These are phyloP conservation scores for Microcebus jonahi DNA, from an alignment of 2,113 vertebrate genomes.

Conservation along the genomic window DNA sequence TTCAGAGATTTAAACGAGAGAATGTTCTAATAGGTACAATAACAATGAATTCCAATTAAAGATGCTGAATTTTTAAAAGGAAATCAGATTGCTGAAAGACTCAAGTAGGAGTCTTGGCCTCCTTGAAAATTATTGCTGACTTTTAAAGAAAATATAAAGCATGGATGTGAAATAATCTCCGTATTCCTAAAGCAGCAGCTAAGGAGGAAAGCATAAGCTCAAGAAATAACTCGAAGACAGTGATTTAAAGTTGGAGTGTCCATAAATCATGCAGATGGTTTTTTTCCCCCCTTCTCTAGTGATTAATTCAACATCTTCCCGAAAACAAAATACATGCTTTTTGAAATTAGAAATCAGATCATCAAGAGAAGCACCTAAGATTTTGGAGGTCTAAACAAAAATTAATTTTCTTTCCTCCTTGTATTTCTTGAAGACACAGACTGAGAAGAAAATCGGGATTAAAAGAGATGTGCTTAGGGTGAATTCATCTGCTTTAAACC, in stretches of 20 bases:
- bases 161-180: conserved; percentile 59
- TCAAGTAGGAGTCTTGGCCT: conserved; percentile 34
- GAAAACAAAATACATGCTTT: conserved; percentile 84
- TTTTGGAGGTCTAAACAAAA: conserved; percentile 88
- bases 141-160: conserved; percentile 72
- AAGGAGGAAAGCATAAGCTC: conserved; percentile 62
- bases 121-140: conserved; percentile 48
- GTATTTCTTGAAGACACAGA: conserved; percentile 94
- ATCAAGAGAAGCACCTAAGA: conserved; percentile 86
- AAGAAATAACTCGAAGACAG: conserved; percentile 75
- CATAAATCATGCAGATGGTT: conserved; percentile 85
- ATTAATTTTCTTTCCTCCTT: conserved; percentile 89
- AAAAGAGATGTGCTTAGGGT: conserved; percentile 97
- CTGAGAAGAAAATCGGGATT: conserved; percentile 94
- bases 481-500: conserved; percentile 94
- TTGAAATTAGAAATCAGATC: conserved; percentile 88
- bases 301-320: conserved; percentile 86
- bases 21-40: neutral
- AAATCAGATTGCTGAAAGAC: neutral
- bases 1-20: conserved; percentile 6
- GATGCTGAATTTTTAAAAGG: conserved; percentile 34
- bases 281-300: conserved; percentile 64
- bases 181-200: conserved; percentile 62
- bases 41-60: conserved; percentile 30
- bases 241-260: conserved; percentile 70